Evolutionary conservation across 2,888 invertebrate genomes (phyloP), one percentile per base, ranked within the genome.

Genomic region (Furcula furcula): DNA sequence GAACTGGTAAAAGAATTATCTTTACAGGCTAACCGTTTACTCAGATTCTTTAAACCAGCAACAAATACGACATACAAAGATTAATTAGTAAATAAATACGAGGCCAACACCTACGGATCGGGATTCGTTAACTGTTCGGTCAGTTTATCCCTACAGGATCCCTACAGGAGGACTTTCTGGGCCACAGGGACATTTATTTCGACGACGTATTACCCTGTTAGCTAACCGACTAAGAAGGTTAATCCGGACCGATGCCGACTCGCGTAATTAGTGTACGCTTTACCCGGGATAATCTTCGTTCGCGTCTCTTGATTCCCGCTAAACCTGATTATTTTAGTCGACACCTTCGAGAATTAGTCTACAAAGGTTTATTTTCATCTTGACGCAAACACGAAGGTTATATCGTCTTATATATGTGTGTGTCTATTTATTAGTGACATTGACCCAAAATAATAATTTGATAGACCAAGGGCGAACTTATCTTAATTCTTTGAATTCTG

Each of bases 191-290:
- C 23, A 25, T 44, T 52, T 49, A 49, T 52, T 49, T 52, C 40
- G 44, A 32, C 46, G 36, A 46, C 46, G 34, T 46, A 43, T 46
- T 43, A 35, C 46, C 36, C 37, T 40, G 40, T 45, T 43, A 46
- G 43, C 40, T 50, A 52, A 53, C 47, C 37, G 37, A 44, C 46
- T 49, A 43, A 49, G 54, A 37, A 52, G 46, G 45, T 46, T 55
- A 55, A 55, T 55, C 49, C 51, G 41, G 39, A 35, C 38, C 43
- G 45, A 18, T 29, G 29, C 36, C 46, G 46, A 45, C 44, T 39
- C 30, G 31, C 45, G 52, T 53, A 46, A 54, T 54, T 54, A 48
- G 40, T 45, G 37, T 46, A 29, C 46, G 42, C 46, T 41, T 41
- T 44, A 44, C 42, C 40, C 34, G 36, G 44, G 48, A 43, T 51